Percentiles rank a stretch among this genome's conserved stretches.
These are phyloP conservation scores for Prionchulus punctatus DNA, from an alignment of 2,888 invertebrate genomes.

Conservation along the genomic window DNA sequence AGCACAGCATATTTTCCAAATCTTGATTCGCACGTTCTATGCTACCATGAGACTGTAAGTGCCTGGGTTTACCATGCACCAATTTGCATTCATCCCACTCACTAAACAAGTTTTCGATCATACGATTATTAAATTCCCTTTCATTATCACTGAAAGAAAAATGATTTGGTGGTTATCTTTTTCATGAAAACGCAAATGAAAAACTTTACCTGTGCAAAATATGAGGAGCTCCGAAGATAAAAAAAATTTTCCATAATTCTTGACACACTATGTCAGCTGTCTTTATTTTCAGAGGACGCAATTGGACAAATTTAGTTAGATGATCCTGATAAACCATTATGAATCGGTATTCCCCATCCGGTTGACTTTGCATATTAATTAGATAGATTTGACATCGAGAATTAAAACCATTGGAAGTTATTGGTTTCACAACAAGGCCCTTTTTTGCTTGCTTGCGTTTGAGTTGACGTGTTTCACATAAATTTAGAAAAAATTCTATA, in stretches of 20 bases:
- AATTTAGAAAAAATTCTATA: too few relatives aligned
- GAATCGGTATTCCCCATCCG: too few relatives aligned
- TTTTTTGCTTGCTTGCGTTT: too few relatives aligned
- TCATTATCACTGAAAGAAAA: neutral
- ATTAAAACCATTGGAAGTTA: too few relatives aligned
- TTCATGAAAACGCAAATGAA: too few relatives aligned
- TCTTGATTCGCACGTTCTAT: constrained; percentile 1
- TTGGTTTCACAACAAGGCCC: too few relatives aligned
- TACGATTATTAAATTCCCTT: neutral
- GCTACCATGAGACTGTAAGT: constrained; percentile 2
- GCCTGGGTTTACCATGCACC: constrained; percentile 4
- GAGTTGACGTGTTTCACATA: too few relatives aligned
- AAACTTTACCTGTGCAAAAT: constrained; percentile 2
- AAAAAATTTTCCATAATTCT: neutral
- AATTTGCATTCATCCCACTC: neutral
- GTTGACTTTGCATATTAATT: too few relatives aligned
- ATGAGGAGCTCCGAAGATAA: neutral
- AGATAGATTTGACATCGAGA: too few relatives aligned
- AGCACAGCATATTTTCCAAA: constrained; percentile 1
- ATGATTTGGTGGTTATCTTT: neutral
- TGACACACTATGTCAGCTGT: neutral
- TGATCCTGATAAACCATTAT: too few relatives aligned
- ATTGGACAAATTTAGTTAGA: neutral
- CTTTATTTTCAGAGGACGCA: neutral
- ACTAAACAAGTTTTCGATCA: neutral